Percentiles rank a stretch among this genome's conserved stretches.
Conservation (phyloP, 1,140 invertebrate species). For the Marisa cornuarietis region DNA sequence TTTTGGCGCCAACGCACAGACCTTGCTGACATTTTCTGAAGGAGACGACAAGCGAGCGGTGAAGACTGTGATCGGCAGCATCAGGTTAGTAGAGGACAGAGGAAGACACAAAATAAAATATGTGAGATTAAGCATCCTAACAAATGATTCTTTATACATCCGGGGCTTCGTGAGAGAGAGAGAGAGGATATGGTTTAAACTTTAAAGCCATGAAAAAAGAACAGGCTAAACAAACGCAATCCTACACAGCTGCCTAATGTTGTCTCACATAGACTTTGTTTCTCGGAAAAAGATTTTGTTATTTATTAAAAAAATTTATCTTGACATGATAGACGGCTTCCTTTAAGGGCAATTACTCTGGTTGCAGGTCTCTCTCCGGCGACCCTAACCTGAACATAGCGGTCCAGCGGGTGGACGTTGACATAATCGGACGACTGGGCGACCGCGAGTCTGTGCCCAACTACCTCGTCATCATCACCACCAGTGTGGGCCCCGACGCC, state of each 20-base stretch:
- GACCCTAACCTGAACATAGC: constrained; percentile 47
- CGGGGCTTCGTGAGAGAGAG: too few species aligned
- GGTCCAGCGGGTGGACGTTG: constrained; percentile 35
- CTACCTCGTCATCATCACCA: constrained; percentile 50
- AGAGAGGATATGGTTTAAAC: too few species aligned
- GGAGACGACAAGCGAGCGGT: constrained; percentile 47
- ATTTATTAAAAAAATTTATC: too few species aligned
- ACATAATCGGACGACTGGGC: constrained; percentile 36
- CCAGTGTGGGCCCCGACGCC: constrained; percentile 36
- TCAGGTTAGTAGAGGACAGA: constrained; percentile 40
- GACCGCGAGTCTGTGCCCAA: constrained; percentile 42
- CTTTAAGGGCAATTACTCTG: not conserved
- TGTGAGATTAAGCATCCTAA: not conserved
- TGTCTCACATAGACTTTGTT: too few species aligned
- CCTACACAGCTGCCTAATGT: too few species aligned
- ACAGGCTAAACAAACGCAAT: too few species aligned
- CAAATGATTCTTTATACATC: not conserved
- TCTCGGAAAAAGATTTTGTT: too few species aligned
- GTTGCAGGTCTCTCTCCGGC: constrained; percentile 28
- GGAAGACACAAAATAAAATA: not conserved
- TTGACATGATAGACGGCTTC: too few species aligned
- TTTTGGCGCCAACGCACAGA: constrained; percentile 36
- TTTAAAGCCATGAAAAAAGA: too few species aligned
- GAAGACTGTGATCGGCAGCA: constrained; percentile 40
- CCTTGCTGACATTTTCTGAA: constrained; percentile 40